Evolutionary conservation across 2,113 vertebrate species (phyloP), one percentile per base, ranked within the genome.

Genomic region (Rhynchomys soricoides): DNA sequence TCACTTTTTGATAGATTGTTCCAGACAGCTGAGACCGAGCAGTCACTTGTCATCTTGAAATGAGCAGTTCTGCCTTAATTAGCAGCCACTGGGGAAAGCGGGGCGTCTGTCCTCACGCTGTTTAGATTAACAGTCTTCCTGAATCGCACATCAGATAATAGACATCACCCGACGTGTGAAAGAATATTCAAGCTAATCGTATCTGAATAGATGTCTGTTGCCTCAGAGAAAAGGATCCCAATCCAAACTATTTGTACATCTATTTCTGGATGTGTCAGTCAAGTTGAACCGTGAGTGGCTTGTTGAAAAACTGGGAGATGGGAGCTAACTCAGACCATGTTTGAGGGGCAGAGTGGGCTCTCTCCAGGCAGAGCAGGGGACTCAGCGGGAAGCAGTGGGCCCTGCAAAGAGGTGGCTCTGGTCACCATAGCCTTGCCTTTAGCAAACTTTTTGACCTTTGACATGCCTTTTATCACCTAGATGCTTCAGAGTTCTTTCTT

Each of bases 1-100:
- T 93, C 50, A 43, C 95, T 82, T 86, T 71, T 75, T 74, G 94
- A 95, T 89, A 45, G 92, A 97, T 97, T 82, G 55, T 68, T 92
- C 48, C n/a, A 73, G 95, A 97, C 96, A 97, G 95, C 88, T 64
- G 55, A 68, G 81, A 71, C 81, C 17, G 66, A 68, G 37, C 81
- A 0, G 50, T 50, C 37, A 31, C 50, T 92, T 57, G 24, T 26
- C 57, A 59, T 59, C 85, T 93, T 85, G 93, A 95, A 96, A 91
- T 78, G 94, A 98, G 95, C 98, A 95, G 77, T 95, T 89, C 86
- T 90, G 94, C 64, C 96, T 97, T 98, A 98, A 99, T 98, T 98
- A 97, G 77, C 96, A 98, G 96, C 97, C 96, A 59, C 45, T 95
- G 98, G 98, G 98, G 96, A 98, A 96, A 98, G 95, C 96, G 34